Conservation (phyloP, 2,797 vertebrate species). For the Acestrorhynchus altus region DNA sequence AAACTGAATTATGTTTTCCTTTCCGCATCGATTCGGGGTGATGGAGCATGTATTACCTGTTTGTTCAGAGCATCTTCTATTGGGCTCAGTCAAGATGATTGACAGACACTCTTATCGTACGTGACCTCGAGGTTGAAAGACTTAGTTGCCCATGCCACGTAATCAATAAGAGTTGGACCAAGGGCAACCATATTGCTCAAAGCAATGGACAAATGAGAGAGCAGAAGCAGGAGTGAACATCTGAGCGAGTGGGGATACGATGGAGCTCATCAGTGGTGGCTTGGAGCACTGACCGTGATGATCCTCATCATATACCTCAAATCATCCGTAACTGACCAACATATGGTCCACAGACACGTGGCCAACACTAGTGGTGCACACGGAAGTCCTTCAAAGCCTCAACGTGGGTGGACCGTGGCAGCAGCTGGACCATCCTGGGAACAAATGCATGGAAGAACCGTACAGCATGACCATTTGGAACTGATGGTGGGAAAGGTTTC, state of each 20-base stretch:
- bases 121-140: slow-evolving; percentile 2
- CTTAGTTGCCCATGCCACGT: background rate
- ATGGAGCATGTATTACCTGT: slow-evolving; percentile 9
- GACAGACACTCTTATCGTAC: slow-evolving; percentile 7
- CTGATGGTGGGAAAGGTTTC: background rate
- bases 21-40: background rate
- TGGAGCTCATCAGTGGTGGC: background rate
- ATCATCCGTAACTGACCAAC: background rate
- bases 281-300: background rate
- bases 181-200: background rate
- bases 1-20: background rate
- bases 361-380: background rate
- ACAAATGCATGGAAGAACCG: background rate
- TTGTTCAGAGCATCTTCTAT: slow-evolving; percentile 4
- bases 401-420: slow-evolving; percentile 6
- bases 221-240: background rate
- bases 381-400: background rate
- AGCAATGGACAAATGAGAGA: slow-evolving; percentile 10
- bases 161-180: background rate
- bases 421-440: background rate
- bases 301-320: background rate
- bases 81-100: background rate
- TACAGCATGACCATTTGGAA: background rate
- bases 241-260: background rate
- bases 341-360: background rate